A percentile compares a stretch with the other conserved stretches of the same genome.
phyloP scores from a whole-genome alignment of 2,797 vertebrate species.

The Streptopelia turtur region DNA sequence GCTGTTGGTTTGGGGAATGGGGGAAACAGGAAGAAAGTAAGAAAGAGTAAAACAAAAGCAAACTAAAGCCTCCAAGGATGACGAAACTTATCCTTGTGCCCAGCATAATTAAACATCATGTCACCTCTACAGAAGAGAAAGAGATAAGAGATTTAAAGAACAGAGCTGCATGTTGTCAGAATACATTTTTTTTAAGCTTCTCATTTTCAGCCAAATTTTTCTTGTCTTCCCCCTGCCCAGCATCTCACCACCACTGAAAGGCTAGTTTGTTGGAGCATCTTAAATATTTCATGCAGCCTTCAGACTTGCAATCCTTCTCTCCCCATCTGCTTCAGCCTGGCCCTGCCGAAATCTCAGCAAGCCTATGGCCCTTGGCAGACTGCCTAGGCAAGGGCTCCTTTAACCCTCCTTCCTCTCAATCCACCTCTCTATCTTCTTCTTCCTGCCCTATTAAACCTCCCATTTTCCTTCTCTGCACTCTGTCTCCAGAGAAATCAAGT shows the following conservation, averaged over 20 bases:
- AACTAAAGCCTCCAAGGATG: background rate
- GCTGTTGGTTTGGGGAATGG: background rate
- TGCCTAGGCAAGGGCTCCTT: background rate
- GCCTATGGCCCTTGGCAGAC: background rate
- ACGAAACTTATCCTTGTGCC: background rate
- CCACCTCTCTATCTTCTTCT: background rate
- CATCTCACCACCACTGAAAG: background rate
- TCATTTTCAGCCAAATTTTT: background rate
- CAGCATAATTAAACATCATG: background rate
- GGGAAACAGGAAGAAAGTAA: background rate
- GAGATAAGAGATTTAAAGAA: background rate
- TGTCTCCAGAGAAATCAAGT: background rate
- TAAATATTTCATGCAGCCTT: slow-evolving; percentile 35
- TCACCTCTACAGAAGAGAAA: background rate
- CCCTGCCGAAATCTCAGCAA: background rate
- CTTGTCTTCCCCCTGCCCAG: background rate
- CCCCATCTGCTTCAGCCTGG: background rate
- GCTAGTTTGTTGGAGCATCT: background rate
- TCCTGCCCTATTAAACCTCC: background rate
- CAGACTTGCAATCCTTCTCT: background rate
- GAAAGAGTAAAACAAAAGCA: background rate
- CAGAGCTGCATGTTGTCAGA: background rate
- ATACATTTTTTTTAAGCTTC: background rate
- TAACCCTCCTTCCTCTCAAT: background rate
- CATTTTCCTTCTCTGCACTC: background rate